Evolutionary conservation across 2,888 invertebrate genomes (phyloP), one percentile per base, ranked within the genome.

Genomic region (Acleris cristana): DNA sequence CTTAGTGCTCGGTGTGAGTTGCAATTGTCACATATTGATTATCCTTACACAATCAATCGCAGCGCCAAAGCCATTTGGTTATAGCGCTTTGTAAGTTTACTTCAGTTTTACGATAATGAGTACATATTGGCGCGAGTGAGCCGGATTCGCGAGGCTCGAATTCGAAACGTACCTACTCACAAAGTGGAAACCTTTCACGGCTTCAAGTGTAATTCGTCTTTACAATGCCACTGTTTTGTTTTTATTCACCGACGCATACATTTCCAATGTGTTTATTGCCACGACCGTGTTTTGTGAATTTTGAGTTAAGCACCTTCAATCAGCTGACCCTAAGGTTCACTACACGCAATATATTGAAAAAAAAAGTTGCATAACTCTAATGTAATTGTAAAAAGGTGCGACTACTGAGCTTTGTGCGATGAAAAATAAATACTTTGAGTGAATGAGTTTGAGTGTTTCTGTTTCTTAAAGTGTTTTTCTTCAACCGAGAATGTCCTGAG

Each of bases 101-200:
- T 26, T 58, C 58, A 21, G 34, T 44, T 66, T 56, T 56, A 61
- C 60, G 56, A 61, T 56, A 66, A 30, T 66, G 53, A 30, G 45
- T 19, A 61, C 56, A 45, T 56, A 69, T 74, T 70, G 69, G 66
- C 69, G 70, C 74, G 69, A 75, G 76, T 74, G 76, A 79, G 73
- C 74, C 70, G 70, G 71, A 76, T 73, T 56, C 65, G 45, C 1
- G 18, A 21, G 61, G 72, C 64, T 66, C 70, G 72, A 73, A 73
- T 74, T 76, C 79, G 79, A 79, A 76, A 76, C 81, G 79, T 84
- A 84, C 82, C 7, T 79, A 69, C 76, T 80, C 75, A 72, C 75
- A 72, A 73, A 78, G 63, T 78, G 75, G 84, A 79, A 86, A 85
- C 81, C 78, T 85, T 82, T 82, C 77, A 75, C 79, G 76, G 77